These are phyloP conservation scores for Anomalospiza imberbis DNA, from an alignment of 2,797 vertebrate genomes.

Conservation along the genomic window DNA sequence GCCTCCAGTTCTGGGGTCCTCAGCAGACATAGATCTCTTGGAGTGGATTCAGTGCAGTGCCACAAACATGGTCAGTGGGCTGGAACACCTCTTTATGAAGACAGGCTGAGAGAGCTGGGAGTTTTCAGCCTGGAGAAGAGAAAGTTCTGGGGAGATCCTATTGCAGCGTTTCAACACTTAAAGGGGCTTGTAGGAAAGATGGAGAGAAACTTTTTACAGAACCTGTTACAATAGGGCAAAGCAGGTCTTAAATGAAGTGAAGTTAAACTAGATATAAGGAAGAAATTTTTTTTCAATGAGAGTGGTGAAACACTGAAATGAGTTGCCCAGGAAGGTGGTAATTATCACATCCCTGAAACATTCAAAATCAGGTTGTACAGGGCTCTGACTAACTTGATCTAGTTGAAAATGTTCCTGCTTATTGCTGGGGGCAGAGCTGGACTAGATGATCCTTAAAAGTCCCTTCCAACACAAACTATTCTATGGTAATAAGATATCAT, in stretches of 20 bases:
- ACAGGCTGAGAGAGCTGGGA: neutral
- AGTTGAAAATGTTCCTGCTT: neutral
- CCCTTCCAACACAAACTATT: neutral
- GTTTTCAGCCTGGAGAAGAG: neutral
- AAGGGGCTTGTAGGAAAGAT: neutral
- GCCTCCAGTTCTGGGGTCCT: neutral
- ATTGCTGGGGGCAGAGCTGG: neutral
- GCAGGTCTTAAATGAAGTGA: neutral
- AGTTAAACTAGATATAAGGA: neutral
- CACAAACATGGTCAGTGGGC: fast-evolving
- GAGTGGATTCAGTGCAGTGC: neutral
- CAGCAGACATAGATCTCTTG: fast-evolving
- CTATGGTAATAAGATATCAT: neutral
- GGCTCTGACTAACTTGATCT: neutral
- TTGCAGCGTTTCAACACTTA: neutral
- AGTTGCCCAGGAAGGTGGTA: neutral
- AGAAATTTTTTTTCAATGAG: neutral
- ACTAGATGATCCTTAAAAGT: neutral
- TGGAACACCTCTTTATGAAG: neutral
- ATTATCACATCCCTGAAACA: neutral
- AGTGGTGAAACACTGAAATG: neutral
- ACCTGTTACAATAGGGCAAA: neutral
- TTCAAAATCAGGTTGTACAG: neutral
- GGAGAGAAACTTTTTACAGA: neutral
- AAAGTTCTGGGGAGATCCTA: neutral